Base-by-base conservation (phyloP, 2,113 vertebrate species). In the Excalfactoria chinensis region DNA sequence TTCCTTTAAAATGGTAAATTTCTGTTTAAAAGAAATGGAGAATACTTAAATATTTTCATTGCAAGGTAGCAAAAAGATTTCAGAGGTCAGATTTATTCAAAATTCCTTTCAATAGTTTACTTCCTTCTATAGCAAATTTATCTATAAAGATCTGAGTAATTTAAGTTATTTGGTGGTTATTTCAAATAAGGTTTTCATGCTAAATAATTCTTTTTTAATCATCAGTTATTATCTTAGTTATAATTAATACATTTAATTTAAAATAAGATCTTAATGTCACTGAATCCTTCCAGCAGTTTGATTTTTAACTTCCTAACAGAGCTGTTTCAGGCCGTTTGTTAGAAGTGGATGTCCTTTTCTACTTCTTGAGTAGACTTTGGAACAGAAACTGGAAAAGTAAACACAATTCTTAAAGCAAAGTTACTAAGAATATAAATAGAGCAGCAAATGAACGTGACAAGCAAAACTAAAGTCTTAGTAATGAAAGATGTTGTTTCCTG, bases 351-450 rank as follows among this genome's bases (percentile, higher is more conserved):
- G 6, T 51, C 2, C 64, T 41, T 93, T 86, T 26, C n/a, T 71
- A 53, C 30, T 91, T 20, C 51, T 83, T 68, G 25, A 73, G 30
- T 91, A 92, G 56, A 77, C 86, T 94, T 95, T 84, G 93, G 75
- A 95, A 81, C 66, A 75, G 73, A 81, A 85, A 53, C 60, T 75
- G 30, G 62, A 43, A 78, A 82, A 80, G 40, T 69, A 91, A 82
- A 81, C 46, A 86, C 44, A 80, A 48, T 48, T 60, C 19, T 77
- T 35, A 83, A 89, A 69, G 13, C 34, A 44, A 71, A 79, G 32
- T 41, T 84, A 18, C 17, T 76, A 58, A 41, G 40, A 63, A 5
- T 15, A 17, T 60, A 66, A 49, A 30, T 13, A 77, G 23, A 91
- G 21, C 44, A 63, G 23, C 28, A 70, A 77, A 46, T 70, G 74